phyloP scores from a whole-genome alignment of 2,113 vertebrate genomes.

The Desmodus rotundus region DNA sequence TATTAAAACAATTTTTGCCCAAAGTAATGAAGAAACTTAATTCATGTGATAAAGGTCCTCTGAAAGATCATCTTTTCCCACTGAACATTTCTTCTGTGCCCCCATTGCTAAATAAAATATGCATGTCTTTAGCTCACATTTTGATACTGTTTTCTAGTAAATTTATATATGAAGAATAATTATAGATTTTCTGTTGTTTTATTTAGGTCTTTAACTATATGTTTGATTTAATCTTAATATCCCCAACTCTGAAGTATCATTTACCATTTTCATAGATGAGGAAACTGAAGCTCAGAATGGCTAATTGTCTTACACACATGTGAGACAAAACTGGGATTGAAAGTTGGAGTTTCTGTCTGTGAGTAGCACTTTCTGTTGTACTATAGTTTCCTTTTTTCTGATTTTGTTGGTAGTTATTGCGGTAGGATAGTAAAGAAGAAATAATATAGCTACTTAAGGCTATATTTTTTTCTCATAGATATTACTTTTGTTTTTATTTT shows the following conservation, averaged over 20 bases:
- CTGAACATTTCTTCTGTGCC: neutral
- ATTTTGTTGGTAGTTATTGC: neutral
- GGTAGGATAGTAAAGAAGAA: neutral
- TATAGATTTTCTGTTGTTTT: neutral
- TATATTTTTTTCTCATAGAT: neutral
- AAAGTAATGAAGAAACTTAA: constrained; percentile 18
- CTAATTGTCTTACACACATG: neutral
- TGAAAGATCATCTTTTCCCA: neutral
- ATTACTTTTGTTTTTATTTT: neutral
- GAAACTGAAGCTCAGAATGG: neutral
- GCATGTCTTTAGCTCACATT: neutral
- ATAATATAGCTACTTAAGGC: neutral
- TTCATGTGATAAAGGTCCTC: neutral
- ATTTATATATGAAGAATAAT: neutral
- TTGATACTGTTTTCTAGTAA: neutral
- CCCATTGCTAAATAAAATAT: neutral
- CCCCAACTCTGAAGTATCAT: neutral
- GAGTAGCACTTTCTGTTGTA: neutral
- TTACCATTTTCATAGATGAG: neutral
- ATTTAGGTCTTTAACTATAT: neutral
- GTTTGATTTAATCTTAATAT: neutral
- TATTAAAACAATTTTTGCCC: constrained; percentile 40
- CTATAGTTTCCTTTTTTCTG: neutral
- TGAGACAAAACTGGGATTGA: neutral
- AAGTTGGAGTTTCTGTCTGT: neutral